Conservation (phyloP, 2,888 invertebrate genomes). For the Aromia moschata region DNA sequence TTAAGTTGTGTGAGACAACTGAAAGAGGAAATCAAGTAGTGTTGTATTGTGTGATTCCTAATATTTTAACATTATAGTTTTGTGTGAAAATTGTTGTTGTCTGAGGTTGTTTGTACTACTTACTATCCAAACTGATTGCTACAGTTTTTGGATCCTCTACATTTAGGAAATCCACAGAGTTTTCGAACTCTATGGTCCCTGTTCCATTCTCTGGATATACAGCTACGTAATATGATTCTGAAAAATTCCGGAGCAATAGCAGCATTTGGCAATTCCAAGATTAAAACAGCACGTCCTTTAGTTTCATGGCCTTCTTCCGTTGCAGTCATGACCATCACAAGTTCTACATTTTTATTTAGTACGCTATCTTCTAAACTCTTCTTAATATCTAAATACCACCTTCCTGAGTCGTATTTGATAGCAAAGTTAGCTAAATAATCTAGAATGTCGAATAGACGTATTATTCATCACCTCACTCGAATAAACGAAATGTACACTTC, state of each 20-base stretch:
- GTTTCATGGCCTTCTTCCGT: background rate
- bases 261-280: background rate
- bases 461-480: too few relatives aligned
- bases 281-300: background rate
- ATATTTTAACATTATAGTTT: too few relatives aligned
- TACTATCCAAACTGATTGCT: conserved; percentile 14
- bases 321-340: conserved; percentile 7
- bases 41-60: too few relatives aligned
- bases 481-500: too few relatives aligned
- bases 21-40: too few relatives aligned
- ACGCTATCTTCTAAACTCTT: background rate
- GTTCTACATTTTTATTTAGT: conserved; percentile 4
- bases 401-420: background rate
- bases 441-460: background rate
- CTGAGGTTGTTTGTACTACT: conserved; percentile 10
- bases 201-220: conserved; percentile 10
- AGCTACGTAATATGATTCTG: conserved; percentile 6
- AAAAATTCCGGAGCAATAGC: conserved; percentile 8
- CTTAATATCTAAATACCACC: conserved; percentile 8
- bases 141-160: background rate
- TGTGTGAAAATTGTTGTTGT: too few relatives aligned
- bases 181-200: conserved; percentile 17
- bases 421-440: background rate
- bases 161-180: conserved; percentile 1
- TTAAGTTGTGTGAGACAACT: too few relatives aligned